These are phyloP conservation scores for Ianthella basta DNA, from an alignment of 37 sponge, comb jelly and placozoan genomes.

Conservation along the genomic window DNA sequence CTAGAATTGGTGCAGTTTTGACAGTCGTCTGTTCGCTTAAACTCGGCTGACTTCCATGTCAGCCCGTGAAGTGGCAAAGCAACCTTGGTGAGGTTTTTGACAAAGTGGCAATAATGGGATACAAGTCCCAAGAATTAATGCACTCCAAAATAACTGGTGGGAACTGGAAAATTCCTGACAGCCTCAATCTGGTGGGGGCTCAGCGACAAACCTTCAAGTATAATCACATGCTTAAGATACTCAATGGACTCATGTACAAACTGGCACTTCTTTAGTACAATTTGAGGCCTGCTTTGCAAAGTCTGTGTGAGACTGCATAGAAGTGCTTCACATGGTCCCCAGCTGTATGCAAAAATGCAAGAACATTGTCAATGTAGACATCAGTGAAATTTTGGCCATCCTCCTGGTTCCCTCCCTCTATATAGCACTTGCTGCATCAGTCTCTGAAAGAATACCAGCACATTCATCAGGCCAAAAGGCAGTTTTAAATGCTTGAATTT, in stretches of 20 bases:
- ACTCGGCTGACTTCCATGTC: background rate
- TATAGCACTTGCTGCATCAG: conserved; percentile 35
- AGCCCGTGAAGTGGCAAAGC: conserved; percentile 21
- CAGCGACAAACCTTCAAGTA: background rate
- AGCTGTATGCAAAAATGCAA: conserved; percentile 32
- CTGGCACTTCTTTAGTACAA: conserved; percentile 45
- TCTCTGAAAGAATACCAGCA: background rate
- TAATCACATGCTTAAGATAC: conserved; percentile 18
- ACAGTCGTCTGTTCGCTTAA: background rate
- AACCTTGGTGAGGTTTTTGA: background rate
- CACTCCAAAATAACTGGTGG: background rate
- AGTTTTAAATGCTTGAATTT: background rate
- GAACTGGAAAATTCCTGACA: background rate
- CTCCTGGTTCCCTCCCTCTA: background rate
- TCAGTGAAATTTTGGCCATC: background rate
- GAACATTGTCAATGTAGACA: conserved; percentile 54
- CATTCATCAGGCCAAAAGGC: conserved; percentile 34
- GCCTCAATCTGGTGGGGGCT: background rate
- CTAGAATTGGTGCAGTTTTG: conserved; percentile 30
- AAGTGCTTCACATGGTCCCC: conserved; percentile 45
- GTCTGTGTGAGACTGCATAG: background rate
- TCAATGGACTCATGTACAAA: conserved; percentile 26
- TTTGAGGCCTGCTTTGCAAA: conserved; percentile 28
- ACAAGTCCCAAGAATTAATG: conserved; percentile 6
- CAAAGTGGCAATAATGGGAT: background rate